These are phyloP conservation scores for Mylabris sibirica DNA, from an alignment of 2,888 invertebrate genomes.

Conservation along the genomic window DNA sequence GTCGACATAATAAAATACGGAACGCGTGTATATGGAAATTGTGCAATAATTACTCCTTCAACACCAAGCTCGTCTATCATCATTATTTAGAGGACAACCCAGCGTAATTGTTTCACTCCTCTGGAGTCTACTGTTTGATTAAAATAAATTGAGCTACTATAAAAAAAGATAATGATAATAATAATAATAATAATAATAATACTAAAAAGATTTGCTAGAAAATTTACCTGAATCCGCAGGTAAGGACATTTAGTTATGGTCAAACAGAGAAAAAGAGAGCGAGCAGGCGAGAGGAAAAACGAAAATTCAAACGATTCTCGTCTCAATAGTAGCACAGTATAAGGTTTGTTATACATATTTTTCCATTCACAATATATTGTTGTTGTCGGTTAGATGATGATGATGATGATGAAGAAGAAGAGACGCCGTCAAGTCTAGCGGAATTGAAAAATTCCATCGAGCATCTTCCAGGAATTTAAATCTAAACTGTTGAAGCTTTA, in stretches of 20 bases:
- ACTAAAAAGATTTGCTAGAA: slow-evolving; percentile 2
- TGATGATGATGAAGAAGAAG: slow-evolving; percentile 27
- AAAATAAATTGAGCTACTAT: not conserved
- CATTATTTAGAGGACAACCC: slow-evolving; percentile 12
- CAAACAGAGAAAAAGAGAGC: not conserved
- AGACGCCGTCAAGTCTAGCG: slow-evolving; percentile 52
- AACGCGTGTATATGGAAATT: not conserved
- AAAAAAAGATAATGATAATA: not conserved
- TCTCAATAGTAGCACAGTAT: not conserved
- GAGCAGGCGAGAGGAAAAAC: not conserved
- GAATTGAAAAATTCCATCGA: slow-evolving; percentile 50
- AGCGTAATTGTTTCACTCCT: slow-evolving; percentile 12
- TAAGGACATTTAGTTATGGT: slow-evolving; percentile 11
- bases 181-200: too few species aligned
- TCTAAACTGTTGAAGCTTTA: slow-evolving; percentile 31
- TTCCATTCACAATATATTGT: slow-evolving; percentile 7
- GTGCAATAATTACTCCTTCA: slow-evolving; percentile 18
- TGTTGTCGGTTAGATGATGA: slow-evolving; percentile 8
- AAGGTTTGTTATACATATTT: not conserved
- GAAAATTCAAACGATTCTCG: not conserved
- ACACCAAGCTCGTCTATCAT: slow-evolving; percentile 14
- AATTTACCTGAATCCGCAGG: slow-evolving; percentile 29
- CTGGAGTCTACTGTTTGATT: not conserved
- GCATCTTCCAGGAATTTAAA: slow-evolving; percentile 51
- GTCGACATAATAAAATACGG: slow-evolving; percentile 1